Evolutionary conservation across 2,888 invertebrate genomes (phyloP).

Genomic region (Hedychridium roseum): DNA sequence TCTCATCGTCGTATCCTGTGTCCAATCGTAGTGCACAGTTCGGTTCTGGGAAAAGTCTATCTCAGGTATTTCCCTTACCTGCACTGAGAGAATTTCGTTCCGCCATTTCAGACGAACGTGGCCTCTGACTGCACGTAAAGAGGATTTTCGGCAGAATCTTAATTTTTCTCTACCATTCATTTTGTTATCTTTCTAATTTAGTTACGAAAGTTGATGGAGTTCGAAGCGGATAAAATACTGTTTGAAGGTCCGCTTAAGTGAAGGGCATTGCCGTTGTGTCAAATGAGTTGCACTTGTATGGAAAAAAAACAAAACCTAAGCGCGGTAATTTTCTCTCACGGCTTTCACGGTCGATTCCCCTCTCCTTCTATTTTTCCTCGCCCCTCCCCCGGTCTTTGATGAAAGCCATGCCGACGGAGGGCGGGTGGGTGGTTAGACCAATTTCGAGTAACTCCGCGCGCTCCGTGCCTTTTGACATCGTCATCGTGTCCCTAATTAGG

Average conservation of each 20-base stretch:
- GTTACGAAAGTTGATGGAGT: no score
- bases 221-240: no score
- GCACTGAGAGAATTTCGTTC: constrained; percentile 9
- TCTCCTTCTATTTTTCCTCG: neutral
- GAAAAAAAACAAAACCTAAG: no score
- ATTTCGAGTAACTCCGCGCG: constrained; percentile 33
- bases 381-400: neutral
- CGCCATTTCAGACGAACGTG: constrained; percentile 18
- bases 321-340: constrained; percentile 19
- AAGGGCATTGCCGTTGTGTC: no score
- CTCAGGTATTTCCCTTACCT: constrained; percentile 29
- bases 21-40: no score
- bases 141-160: constrained; percentile 1
- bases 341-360: constrained; percentile 3
- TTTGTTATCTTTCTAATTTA: no score
- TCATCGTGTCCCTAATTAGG: constrained; percentile 51
- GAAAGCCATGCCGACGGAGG: neutral
- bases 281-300: neutral
- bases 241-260: no score
- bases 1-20: no score
- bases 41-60: constrained; percentile 25
- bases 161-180: no score
- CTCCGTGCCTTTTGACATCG: constrained; percentile 47
- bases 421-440: constrained; percentile 26
- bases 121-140: constrained; percentile 22